Evolutionary conservation across 1,140 invertebrate species (phyloP), one percentile per base, ranked within the genome.

Genomic region (Dendroctonus valens): DNA sequence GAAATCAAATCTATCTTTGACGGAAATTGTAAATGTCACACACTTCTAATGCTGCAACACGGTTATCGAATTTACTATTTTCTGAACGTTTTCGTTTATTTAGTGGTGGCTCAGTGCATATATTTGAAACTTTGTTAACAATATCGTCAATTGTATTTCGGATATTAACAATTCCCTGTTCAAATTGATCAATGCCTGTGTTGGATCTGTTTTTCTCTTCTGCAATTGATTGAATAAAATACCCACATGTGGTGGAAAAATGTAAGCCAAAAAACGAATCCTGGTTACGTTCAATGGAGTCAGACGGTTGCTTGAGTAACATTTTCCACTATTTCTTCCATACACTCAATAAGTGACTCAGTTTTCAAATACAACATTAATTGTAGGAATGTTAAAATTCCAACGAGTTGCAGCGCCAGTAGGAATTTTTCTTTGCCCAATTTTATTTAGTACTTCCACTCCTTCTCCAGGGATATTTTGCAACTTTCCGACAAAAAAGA

Each of bases 401-500:
- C 8, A 73, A 50, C 14, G 42, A 38, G 14, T 61, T 41, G 6
- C 15, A 11, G 9, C 38, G 38, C 6, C 15, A 9, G 9, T 9
- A 7, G 9, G 53, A 8, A 5, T 51, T 39, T 15, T 48, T 54
- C 49, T 44, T 51, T 14, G 51, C n/a, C 68, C 69, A 11, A 68
- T 14, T 48, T 69, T 53, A 48, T 69, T 52, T 39, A 70, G 57
- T 54, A 66, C 41, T 11, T 14, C 49, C 9, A 54, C 55, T 44
- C 55, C 6, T 61, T 70, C 41, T 11, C 3, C 8, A 46, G 55
- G 66, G 69, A 66, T 69, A 69, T 15, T 48, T 50, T 6, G 46
- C 9, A 49, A 67, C 59, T 12, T 52, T 59, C 7, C 7, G 12
- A 26, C 14, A 70, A 77, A 77, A 70, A 76, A 77, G 12, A 71